Conservation (phyloP, 2,797 vertebrate species). For the Epinephelus awoara region DNA sequence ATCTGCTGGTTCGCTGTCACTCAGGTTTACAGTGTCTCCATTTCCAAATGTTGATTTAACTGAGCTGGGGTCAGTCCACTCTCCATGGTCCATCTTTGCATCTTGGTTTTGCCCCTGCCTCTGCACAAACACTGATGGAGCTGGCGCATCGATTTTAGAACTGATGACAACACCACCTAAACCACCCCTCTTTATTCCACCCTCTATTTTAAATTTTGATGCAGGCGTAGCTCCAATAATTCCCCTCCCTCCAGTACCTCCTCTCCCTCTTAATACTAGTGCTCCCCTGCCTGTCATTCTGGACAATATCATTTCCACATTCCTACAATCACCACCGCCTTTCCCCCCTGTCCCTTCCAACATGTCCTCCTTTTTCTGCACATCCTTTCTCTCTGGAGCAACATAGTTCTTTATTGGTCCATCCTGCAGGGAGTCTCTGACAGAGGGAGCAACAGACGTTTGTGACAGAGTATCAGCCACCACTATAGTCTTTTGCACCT, state of each 20-base stretch:
- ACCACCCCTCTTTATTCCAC: constrained; percentile 37
- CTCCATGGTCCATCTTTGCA: constrained; percentile 27
- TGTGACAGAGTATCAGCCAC: constrained; percentile 24
- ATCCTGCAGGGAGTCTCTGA: constrained; percentile 34
- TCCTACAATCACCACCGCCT: constrained; percentile 2
- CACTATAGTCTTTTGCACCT: constrained; percentile 13
- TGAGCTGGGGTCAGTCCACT: constrained; percentile 13
- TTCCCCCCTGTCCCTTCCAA: constrained; percentile 13
- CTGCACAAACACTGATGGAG: constrained; percentile 51
- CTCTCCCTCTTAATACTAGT: constrained; percentile 10
- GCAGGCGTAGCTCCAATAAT: not conserved
- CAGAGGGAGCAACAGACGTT: constrained; percentile 3
- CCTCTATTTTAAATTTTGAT: constrained; percentile 33
- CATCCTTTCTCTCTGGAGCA: constrained; percentile 27
- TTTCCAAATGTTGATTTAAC: constrained; percentile 51
- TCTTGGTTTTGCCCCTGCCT: constrained; percentile 54
- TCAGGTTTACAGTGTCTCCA: constrained; percentile 66
- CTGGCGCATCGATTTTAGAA: constrained; percentile 30
- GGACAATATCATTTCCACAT: constrained; percentile 18
- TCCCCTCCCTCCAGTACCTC: constrained; percentile 22
- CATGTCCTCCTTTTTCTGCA: constrained; percentile 34
- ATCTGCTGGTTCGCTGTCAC: constrained; percentile 58
- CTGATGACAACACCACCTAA: constrained; percentile 10
- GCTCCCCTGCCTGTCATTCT: constrained; percentile 23
- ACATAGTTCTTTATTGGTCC: constrained; percentile 53